Evolutionary conservation across 2,888 invertebrate species (phyloP).

Genomic region (Patella ulyssiponensis): DNA sequence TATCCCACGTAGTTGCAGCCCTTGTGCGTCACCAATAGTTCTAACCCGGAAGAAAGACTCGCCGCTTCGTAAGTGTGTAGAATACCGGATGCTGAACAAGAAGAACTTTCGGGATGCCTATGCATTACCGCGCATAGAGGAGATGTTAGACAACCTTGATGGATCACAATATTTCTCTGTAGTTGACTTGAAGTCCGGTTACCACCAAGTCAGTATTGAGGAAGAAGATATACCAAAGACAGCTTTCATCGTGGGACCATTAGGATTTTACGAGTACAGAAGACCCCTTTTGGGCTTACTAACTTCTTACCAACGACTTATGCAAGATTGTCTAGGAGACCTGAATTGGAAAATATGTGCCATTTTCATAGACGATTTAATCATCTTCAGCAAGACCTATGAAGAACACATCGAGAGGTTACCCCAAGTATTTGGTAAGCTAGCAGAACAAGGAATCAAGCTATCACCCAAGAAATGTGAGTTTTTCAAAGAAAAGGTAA

Average conservation of each 20-base stretch:
- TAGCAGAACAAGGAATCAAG: too few relatives aligned
- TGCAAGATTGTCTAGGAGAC: background rate
- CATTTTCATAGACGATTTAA: background rate
- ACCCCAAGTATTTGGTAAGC: too few relatives aligned
- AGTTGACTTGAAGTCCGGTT: too few relatives aligned
- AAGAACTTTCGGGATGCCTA: constrained; percentile 18
- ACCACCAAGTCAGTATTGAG: background rate
- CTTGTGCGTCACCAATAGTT: too few relatives aligned
- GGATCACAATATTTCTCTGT: constrained; percentile 14
- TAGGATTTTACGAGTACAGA: background rate
- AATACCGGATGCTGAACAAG: constrained; percentile 18
- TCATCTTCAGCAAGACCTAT: background rate
- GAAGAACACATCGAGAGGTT: background rate
- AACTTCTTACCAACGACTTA: background rate
- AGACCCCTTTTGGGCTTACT: background rate
- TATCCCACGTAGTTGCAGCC: background rate
- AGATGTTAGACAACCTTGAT: constrained; percentile 15
- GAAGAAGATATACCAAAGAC: background rate
- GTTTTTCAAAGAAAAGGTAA: background rate
- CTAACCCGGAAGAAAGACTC: constrained; percentile 21
- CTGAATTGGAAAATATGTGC: background rate
- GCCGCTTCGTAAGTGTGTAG: constrained; percentile 18
- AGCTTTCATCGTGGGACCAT: background rate
- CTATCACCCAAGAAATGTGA: background rate
- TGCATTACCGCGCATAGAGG: constrained; percentile 19